phyloP scores from a whole-genome alignment of 2,113 vertebrate genomes.

The Phrynosoma blainvillii region DNA sequence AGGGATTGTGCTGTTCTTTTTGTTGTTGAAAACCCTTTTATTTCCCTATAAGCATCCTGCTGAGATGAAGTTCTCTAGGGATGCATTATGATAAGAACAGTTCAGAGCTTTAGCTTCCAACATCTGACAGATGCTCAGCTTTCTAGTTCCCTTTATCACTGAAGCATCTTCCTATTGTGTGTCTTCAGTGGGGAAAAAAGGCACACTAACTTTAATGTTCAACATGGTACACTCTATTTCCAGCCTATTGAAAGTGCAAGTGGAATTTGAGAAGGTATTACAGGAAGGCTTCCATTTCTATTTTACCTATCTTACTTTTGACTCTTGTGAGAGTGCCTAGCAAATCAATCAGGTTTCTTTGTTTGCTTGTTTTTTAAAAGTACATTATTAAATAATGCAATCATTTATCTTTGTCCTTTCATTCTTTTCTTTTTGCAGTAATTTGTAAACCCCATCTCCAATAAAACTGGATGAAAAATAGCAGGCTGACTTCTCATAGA shows the following conservation, averaged over 20 bases:
- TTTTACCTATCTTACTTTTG: neutral
- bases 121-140: neutral
- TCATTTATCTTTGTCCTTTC: neutral
- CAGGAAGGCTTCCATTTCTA: neutral
- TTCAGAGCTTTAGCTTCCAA: neutral
- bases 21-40: neutral
- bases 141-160: neutral
- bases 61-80: neutral
- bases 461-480: neutral
- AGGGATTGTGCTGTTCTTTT: neutral
- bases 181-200: neutral
- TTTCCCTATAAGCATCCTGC: neutral
- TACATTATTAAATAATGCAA: neutral
- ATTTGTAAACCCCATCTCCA: neutral
- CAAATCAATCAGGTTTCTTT: neutral
- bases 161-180: neutral
- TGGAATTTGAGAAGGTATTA: neutral
- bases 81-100: neutral
- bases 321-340: neutral
- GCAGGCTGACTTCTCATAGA: neutral
- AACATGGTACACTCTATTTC: neutral
- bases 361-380: neutral
- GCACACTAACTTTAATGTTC: neutral
- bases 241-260: neutral
- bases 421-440: too few species aligned